phyloP scores from a whole-genome alignment of 1,140 invertebrate species.

The Drosophila oshimai region DNA sequence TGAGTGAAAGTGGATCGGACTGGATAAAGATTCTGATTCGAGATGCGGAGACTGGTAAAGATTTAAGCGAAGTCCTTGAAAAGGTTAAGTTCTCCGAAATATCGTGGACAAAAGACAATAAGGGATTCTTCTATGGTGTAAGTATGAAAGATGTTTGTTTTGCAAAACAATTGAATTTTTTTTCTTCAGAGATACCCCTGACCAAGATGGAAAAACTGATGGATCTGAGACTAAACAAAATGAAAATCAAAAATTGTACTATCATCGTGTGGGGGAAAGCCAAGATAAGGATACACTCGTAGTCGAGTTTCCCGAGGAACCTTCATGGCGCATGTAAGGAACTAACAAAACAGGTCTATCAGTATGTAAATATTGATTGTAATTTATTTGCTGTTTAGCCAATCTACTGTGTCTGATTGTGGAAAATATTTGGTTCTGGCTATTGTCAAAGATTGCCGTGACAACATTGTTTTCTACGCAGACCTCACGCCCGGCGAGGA shows the following conservation, averaged over 20 bases:
- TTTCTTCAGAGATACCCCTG: slow-evolving; percentile 84
- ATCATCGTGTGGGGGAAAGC: slow-evolving; percentile 93
- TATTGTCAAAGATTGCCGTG: slow-evolving; percentile 92
- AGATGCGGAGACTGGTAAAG: slow-evolving; percentile 90
- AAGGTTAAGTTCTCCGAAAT: slow-evolving; percentile 96
- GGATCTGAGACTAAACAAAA: slow-evolving; percentile 95
- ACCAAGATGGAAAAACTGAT: slow-evolving; percentile 91
- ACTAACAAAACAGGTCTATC: neutral
- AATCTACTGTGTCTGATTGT: slow-evolving; percentile 92
- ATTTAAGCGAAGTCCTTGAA: slow-evolving; percentile 94
- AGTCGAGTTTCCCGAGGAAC: slow-evolving; percentile 95
- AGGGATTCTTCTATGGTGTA: slow-evolving; percentile 97
- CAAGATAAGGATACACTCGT: slow-evolving; percentile 95
- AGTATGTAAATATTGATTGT: neutral
- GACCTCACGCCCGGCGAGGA: slow-evolving; percentile 88
- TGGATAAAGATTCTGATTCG: slow-evolving; percentile 96
- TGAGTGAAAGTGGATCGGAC: slow-evolving; percentile 96
- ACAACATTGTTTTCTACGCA: slow-evolving; percentile 94
- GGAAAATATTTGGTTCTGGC: slow-evolving; percentile 93
- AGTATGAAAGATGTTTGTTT: slow-evolving; percentile 52
- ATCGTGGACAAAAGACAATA: slow-evolving; percentile 97
- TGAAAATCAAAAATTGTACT: slow-evolving; percentile 96
- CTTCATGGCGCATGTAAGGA: slow-evolving; percentile 94
- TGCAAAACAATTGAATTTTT: neutral
- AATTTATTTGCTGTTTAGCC: slow-evolving; percentile 20